These are phyloP conservation scores for Lophochroa leadbeateri DNA, from an alignment of 2,113 vertebrate genomes.

Conservation along the genomic window DNA sequence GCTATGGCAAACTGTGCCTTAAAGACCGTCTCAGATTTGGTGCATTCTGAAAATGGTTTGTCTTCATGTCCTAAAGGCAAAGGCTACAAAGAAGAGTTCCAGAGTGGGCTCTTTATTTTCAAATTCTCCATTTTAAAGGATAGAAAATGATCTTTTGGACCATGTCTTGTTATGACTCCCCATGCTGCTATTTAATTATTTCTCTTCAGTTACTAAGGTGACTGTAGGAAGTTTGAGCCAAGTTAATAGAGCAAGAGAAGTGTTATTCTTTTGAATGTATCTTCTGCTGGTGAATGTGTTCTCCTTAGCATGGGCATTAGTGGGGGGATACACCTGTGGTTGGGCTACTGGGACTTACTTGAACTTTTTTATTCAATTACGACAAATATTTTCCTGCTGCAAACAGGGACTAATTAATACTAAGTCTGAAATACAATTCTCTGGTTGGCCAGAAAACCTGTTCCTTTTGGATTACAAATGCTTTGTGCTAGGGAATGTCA, in stretches of 20 bases:
- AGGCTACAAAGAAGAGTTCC: not conserved
- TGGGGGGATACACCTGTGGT: not conserved
- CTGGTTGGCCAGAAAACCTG: not conserved
- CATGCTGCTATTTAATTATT: not conserved
- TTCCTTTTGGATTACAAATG: not conserved
- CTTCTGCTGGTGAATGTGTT: not conserved
- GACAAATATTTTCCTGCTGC: not conserved
- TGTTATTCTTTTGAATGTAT: not conserved
- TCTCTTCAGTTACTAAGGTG: not conserved
- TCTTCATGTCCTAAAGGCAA: not conserved
- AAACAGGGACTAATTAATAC: not conserved
- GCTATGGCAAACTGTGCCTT: not conserved
- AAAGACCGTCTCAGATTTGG: not conserved
- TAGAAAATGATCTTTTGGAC: not conserved
- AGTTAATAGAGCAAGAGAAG: not conserved
- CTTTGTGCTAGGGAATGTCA: not conserved
- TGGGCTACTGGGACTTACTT: constrained; percentile 14
- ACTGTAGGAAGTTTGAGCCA: not conserved
- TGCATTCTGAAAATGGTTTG: not conserved
- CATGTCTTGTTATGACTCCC: not conserved
- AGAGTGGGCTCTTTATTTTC: not conserved
- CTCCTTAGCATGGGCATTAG: not conserved
- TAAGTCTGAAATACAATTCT: not conserved
- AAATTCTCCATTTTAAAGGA: not conserved
- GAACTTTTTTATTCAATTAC: not conserved